These are phyloP conservation scores for Sterna hirundo DNA, from an alignment of 2,113 vertebrate species.

Conservation along the genomic window DNA sequence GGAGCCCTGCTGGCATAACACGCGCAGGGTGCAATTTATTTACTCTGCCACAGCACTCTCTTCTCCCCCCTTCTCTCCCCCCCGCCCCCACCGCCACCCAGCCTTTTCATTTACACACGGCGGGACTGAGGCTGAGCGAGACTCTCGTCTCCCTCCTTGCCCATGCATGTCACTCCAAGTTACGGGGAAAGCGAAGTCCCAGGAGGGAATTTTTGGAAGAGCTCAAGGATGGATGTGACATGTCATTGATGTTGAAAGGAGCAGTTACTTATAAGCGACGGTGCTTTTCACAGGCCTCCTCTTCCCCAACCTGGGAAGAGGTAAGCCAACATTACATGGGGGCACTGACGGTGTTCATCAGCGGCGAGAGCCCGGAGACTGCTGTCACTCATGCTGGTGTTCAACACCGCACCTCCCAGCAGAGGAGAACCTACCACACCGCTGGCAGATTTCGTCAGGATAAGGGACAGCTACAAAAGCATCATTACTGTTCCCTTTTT, in stretches of 20 bases:
- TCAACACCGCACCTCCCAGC: background rate
- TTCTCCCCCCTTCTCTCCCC: background rate
- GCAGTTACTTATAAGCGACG: slow-evolving; percentile 64
- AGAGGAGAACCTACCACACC: background rate
- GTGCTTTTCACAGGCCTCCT: slow-evolving; percentile 54
- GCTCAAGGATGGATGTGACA: slow-evolving; percentile 69
- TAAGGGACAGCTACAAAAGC: background rate
- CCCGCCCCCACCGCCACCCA: background rate
- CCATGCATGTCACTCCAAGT: slow-evolving; percentile 36
- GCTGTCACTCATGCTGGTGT: background rate
- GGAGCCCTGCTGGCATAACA: slow-evolving; percentile 55
- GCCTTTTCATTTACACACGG: slow-evolving; percentile 48
- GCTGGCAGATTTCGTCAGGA: background rate
- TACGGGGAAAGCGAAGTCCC: slow-evolving; percentile 47
- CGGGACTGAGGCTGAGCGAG: background rate
- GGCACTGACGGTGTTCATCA: background rate
- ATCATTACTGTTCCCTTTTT: background rate
- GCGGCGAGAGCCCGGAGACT: background rate
- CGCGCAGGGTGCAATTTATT: slow-evolving; percentile 62
- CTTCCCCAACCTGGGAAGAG: slow-evolving; percentile 14
- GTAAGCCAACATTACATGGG: slow-evolving; percentile 11
- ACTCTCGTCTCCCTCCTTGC: background rate
- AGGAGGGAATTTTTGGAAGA: slow-evolving; percentile 62
- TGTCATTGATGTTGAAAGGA: slow-evolving; percentile 74
- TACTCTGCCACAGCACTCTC: slow-evolving; percentile 34